Conservation (phyloP, 1,140 invertebrate species). For the Leptinotarsa texana region DNA sequence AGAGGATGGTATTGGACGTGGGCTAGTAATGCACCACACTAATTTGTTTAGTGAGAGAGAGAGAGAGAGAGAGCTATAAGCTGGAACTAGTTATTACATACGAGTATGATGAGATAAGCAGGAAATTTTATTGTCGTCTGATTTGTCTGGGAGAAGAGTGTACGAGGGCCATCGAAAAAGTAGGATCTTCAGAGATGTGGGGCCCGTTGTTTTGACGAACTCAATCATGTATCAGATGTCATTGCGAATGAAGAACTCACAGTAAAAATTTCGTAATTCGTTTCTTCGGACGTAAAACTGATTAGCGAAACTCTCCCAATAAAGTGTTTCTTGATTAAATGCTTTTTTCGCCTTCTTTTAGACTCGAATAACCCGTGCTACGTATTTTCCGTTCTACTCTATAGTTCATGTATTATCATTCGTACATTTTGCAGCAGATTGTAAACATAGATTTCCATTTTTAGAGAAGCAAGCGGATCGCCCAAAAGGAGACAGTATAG, state of each 20-base stretch:
- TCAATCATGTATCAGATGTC: neutral
- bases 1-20: slow-evolving; percentile 17
- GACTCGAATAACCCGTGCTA: no score
- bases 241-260: neutral
- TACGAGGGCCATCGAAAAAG: no score
- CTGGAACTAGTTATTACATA: neutral
- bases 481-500: slow-evolving; percentile 48
- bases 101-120: neutral
- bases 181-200: neutral
- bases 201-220: neutral
- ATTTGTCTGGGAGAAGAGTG: no score
- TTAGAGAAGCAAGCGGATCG: slow-evolving; percentile 41
- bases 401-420: no score
- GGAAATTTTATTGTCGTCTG: neutral
- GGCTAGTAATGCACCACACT: neutral
- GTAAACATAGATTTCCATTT: slow-evolving; percentile 27
- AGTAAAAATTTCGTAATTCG: neutral
- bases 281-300: neutral
- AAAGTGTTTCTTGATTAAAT: no score
- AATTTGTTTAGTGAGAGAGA: neutral
- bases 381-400: no score
- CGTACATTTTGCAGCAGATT: neutral
- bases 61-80: neutral
- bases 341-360: no score
- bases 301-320: no score